Evolutionary conservation across 1,140 invertebrate genomes (phyloP), one percentile per base, ranked within the genome.

Genomic region (Bradynema listronoti): DNA sequence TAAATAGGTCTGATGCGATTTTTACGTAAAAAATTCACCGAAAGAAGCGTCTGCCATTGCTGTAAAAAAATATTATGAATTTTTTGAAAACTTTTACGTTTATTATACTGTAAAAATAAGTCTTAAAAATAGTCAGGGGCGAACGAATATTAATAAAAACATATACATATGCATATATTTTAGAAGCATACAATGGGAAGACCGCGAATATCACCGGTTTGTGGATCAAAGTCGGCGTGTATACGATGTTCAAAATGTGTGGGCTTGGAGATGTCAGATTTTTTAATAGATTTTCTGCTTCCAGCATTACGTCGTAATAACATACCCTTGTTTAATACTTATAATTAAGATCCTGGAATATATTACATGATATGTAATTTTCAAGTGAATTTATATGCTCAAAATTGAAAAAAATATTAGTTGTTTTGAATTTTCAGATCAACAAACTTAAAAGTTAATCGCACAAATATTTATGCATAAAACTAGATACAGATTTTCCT

Each of bases 161-260:
- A 19, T 7, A 16, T 14, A 34, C n/a, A 59, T 60, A 19, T n/a
- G 22, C 22, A 7, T 25, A 25, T n/a, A n/a, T n/a, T n/a, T n/a
- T n/a, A n/a, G n/a, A n/a, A n/a, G n/a, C 33, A 30, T 61, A 53
- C 16, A 25, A 30, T 62, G 19, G 60, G 60, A 22, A 62, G 34
- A 19, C 63, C 63, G 19, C 24, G 22, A 60, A 58, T 43, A 16
- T 36, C 32, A 22, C 62, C 61, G 9, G 4, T 68, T n/a, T 19
- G 14, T 6, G 65, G 14, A 25, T 65, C 16, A n/a, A n/a, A n/a
- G 16, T 16, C 29, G 9, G 45, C 62, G 64, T 64, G 62, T 9
- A 71, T 70, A 22, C 58, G 19, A 42, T 64, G 62, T 33, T 54
- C 52, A 65, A 64, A 64, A 16, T 42, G 30, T 33, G 33, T 14